Conservation (phyloP, 2,113 vertebrate genomes). For the Nothocercus nigrocapillus region DNA sequence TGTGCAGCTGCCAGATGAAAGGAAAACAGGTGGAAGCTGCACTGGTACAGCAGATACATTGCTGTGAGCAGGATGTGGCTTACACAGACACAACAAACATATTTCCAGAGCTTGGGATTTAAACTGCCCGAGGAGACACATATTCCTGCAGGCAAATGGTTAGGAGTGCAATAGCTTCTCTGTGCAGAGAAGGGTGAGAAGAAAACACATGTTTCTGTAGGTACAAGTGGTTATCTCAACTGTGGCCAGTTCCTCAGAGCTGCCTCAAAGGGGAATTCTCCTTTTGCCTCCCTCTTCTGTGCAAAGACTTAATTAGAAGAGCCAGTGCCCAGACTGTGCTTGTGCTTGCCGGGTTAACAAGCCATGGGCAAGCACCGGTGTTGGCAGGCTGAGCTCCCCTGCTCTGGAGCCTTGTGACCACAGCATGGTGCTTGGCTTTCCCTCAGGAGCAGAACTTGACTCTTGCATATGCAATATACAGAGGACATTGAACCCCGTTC, state of each 20-base stretch:
- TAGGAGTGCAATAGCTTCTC: background rate
- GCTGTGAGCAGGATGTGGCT: background rate
- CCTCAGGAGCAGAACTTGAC: background rate
- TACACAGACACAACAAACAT: background rate
- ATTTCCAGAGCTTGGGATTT: background rate
- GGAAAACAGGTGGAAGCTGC: background rate
- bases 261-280: background rate
- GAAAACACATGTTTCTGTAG: background rate
- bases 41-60: background rate
- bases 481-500: background rate
- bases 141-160: background rate
- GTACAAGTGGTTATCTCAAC: background rate
- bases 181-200: background rate
- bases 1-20: background rate
- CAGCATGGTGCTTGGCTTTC: background rate
- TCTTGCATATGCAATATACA: background rate
- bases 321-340: background rate
- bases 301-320: background rate
- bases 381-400: fast-evolving
- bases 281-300: background rate
- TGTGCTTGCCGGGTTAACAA: background rate
- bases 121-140: background rate
- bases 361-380: fast-evolving
- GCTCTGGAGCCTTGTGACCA: too few relatives aligned
- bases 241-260: background rate